A percentile compares a stretch with the other conserved stretches of the same genome.
Conservation (phyloP, 2,113 vertebrate species). For the Motacilla tschutschensis region DNA sequence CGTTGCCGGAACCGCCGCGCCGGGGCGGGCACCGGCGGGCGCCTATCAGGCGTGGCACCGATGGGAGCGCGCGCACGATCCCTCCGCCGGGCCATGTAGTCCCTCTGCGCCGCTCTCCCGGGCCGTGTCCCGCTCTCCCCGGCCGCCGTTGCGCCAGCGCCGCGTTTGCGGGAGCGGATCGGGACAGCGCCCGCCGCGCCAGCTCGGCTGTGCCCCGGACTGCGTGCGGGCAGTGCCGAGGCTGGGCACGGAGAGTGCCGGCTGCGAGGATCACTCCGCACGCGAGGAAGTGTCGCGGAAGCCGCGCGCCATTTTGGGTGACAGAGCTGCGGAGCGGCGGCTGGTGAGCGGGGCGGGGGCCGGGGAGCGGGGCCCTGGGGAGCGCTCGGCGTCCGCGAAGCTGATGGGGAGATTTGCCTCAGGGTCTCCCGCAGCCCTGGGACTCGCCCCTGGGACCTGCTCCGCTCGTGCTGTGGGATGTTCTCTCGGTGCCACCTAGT, state of each 20-base stretch:
- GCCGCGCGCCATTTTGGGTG: neutral
- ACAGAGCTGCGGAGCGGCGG: accelerated
- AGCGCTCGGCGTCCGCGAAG: neutral
- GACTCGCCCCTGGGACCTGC: neutral
- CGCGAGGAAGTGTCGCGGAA: accelerated
- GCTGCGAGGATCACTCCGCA: neutral
- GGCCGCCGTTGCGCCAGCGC: accelerated
- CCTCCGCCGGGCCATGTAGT: neutral
- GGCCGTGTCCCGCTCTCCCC: neutral
- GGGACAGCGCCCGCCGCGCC: neutral
- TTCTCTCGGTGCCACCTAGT: accelerated
- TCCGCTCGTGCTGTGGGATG: neutral
- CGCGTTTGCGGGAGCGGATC: neutral
- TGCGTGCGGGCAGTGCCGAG: accelerated
- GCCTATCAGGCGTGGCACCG: accelerated
- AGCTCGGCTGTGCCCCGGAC: accelerated
- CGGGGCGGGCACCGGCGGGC: neutral
- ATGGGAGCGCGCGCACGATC: accelerated
- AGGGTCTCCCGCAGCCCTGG: neutral
- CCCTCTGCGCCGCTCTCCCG: neutral
- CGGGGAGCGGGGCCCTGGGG: accelerated
- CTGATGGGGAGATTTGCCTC: accelerated
- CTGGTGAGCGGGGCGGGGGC: accelerated
- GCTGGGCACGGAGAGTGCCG: accelerated
- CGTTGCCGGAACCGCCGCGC: neutral